Evolutionary conservation across 2,797 vertebrate species (phyloP).

Genomic region (Cichlasoma orientale): DNA sequence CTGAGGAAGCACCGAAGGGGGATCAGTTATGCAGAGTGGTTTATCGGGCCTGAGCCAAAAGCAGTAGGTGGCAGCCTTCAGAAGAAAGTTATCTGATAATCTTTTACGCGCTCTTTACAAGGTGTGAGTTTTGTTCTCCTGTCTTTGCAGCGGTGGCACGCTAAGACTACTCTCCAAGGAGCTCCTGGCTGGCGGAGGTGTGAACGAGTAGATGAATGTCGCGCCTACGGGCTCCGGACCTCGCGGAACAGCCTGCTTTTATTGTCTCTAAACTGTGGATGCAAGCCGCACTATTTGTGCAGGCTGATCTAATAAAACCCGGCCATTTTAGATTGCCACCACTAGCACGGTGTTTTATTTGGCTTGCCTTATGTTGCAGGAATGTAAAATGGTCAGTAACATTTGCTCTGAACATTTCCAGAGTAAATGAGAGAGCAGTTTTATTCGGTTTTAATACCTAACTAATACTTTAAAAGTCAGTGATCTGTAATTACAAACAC

Average conservation of each 20-base stretch:
- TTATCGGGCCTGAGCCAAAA: slow-evolving; percentile 27
- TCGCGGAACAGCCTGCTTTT: slow-evolving; percentile 41
- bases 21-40: slow-evolving; percentile 2
- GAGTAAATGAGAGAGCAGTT: slow-evolving; percentile 7
- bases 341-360: slow-evolving; percentile 10
- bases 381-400: slow-evolving; percentile 26
- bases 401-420: slow-evolving; percentile 32
- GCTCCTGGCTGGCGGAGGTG: slow-evolving; percentile 57
- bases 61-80: slow-evolving; percentile 49
- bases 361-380: not conserved
- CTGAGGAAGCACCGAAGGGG: not conserved
- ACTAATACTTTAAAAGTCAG: slow-evolving; percentile 3
- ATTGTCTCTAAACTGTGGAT: slow-evolving; percentile 43
- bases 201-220: slow-evolving; percentile 67
- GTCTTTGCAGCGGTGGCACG: slow-evolving; percentile 6
- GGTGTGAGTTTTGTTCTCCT: slow-evolving; percentile 52
- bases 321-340: slow-evolving; percentile 14
- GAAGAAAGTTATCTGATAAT: slow-evolving; percentile 49
- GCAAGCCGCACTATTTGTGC: slow-evolving; percentile 34
- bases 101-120: slow-evolving; percentile 39
- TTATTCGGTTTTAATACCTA: not conserved
- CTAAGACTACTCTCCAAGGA: slow-evolving; percentile 45
- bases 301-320: slow-evolving; percentile 35
- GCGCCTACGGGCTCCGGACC: slow-evolving; percentile 46
- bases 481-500: slow-evolving; percentile 9